Evolutionary conservation across 2,113 vertebrate species (phyloP).

Genomic region (Neomonachus schauinslandi): DNA sequence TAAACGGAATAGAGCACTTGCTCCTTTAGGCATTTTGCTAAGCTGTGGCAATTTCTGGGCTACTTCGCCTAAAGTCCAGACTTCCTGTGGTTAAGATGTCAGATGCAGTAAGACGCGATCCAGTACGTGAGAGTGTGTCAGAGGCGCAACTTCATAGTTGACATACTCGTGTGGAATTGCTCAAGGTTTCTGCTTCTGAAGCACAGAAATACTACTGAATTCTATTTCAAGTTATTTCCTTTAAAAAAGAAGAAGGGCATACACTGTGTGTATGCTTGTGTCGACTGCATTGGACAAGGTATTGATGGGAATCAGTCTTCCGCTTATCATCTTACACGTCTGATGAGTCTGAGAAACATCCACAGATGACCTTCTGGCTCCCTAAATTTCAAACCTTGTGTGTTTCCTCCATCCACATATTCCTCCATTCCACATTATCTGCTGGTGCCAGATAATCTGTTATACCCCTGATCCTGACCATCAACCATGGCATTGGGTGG

Average conservation of each 20-base stretch:
- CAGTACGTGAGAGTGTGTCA: fast-evolving
- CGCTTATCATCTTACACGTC: not conserved
- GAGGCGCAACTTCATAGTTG: fast-evolving
- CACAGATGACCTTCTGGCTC: not conserved
- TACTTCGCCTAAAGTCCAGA: not conserved
- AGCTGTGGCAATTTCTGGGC: too few species aligned
- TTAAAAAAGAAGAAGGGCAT: not conserved
- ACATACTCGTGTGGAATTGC: fast-evolving
- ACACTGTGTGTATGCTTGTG: not conserved
- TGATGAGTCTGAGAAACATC: not conserved
- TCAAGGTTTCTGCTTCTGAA: not conserved
- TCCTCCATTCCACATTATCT: not conserved
- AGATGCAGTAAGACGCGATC: fast-evolving
- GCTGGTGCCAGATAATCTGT: not conserved
- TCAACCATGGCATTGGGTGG: not conserved
- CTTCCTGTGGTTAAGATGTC: not conserved
- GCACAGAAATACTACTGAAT: not conserved
- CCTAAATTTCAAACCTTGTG: not conserved
- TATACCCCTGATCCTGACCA: not conserved
- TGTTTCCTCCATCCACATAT: not conserved
- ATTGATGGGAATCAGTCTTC: not conserved
- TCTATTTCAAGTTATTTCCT: not conserved
- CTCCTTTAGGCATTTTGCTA: not conserved
- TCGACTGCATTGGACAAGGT: not conserved
- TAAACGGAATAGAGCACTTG: too few species aligned